A percentile compares a stretch with the other conserved stretches of the same genome.
Evolutionary conservation across 2,888 invertebrate species (phyloP).

Genomic region (Philaethria dido): DNA sequence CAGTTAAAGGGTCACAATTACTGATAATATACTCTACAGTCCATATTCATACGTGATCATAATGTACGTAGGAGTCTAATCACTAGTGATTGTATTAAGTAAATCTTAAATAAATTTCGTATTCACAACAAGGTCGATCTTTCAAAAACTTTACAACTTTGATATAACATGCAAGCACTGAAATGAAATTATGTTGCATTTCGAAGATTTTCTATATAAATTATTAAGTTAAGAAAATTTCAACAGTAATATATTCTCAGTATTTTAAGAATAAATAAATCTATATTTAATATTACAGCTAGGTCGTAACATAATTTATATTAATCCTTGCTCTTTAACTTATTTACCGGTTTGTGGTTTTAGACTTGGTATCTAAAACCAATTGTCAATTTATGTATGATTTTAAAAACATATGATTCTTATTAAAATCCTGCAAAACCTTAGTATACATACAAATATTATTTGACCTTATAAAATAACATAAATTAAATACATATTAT

Average conservation of each 20-base stretch:
- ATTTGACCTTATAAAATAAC: not conserved
- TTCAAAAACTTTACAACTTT: slow-evolving; percentile 47
- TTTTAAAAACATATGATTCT: no score
- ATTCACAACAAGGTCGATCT: slow-evolving; percentile 43
- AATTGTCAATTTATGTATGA: no score
- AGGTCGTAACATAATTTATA: no score
- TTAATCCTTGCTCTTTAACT: no score
- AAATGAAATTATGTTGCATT: slow-evolving; percentile 48
- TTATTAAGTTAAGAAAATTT: slow-evolving; percentile 39
- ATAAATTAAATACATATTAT: not conserved
- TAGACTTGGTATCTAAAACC: no score
- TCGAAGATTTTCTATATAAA: slow-evolving; percentile 45
- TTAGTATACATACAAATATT: not conserved
- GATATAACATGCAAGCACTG: slow-evolving; percentile 43
- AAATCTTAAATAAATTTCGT: slow-evolving; percentile 32
- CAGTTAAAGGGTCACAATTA: not conserved
- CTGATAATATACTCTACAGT: not conserved
- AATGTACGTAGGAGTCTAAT: not conserved
- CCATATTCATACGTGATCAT: not conserved
- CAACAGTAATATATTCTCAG: not conserved
- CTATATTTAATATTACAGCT: not conserved
- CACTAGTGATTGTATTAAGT: no score
- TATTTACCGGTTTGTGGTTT: no score
- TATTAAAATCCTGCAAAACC: no score
- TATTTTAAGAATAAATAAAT: not conserved